phyloP scores from a whole-genome alignment of 2,797 vertebrate genomes.

The Acomys russatus region DNA sequence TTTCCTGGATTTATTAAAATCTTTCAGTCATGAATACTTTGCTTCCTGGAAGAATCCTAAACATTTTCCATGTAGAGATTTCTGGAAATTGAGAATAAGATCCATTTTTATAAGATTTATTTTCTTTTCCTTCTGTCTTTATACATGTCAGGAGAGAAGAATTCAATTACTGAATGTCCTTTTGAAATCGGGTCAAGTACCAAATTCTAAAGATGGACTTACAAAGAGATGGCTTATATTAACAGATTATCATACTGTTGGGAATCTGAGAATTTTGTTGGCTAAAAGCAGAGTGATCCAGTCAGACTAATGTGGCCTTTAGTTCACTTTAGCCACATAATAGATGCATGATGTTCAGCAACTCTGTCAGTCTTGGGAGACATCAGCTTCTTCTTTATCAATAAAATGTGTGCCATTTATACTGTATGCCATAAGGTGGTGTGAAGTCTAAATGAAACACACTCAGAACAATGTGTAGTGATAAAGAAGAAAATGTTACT shows the following conservation, averaged over 20 bases:
- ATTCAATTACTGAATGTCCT: background rate
- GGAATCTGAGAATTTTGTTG: background rate
- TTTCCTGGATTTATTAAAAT: slow-evolving; percentile 66
- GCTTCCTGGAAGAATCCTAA: slow-evolving; percentile 49
- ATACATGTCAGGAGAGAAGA: background rate
- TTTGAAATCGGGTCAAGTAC: background rate
- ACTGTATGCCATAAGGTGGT: background rate
- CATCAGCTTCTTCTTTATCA: background rate
- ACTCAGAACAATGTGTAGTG: background rate
- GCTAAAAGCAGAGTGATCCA: background rate
- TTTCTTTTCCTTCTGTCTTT: background rate
- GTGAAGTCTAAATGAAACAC: slow-evolving; percentile 14
- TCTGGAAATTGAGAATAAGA: slow-evolving; percentile 11
- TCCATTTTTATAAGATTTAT: background rate
- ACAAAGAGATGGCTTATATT: background rate
- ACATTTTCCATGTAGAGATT: slow-evolving; percentile 62
- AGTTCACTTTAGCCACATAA: background rate
- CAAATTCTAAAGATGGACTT: background rate
- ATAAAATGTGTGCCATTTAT: background rate
- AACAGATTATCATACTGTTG: background rate
- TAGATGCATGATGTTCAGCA: background rate
- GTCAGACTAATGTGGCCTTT: background rate
- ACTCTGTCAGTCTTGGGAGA: background rate
- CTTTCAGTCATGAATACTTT: slow-evolving; percentile 59
- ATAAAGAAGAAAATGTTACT: background rate